Evolutionary conservation across 2,797 vertebrate species (phyloP).

Genomic region (Oryzias dopingdopingensis): DNA sequence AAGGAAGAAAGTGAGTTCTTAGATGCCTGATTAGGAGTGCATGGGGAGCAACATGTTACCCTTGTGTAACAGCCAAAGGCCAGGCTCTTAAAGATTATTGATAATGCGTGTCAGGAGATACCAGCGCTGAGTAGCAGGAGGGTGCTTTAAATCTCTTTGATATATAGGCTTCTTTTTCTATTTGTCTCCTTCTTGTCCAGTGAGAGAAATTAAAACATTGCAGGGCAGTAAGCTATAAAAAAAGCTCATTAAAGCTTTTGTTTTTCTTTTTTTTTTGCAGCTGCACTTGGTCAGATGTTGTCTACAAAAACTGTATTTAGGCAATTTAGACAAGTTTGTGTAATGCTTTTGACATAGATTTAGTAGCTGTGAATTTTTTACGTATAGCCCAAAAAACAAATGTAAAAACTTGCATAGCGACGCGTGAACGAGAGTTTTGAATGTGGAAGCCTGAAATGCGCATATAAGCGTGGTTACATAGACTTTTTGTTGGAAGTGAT

Average conservation of each 20-base stretch:
- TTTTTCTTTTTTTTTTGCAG: slow-evolving; percentile 2
- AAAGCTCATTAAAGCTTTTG: slow-evolving; percentile 1
- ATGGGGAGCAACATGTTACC: slow-evolving; percentile 42
- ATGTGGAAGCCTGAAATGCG: too few species aligned
- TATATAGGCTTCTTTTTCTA: slow-evolving; percentile 42
- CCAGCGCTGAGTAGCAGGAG: slow-evolving; percentile 43
- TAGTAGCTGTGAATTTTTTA: too few species aligned
- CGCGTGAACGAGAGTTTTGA: too few species aligned
- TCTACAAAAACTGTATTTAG: slow-evolving; percentile 1
- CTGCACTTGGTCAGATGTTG: neutral
- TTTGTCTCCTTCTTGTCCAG: slow-evolving; percentile 16
- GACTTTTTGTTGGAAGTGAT: too few species aligned
- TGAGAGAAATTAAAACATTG: slow-evolving; percentile 38
- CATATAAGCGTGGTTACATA: too few species aligned
- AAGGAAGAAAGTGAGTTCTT: slow-evolving; percentile 21
- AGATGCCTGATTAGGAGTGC: slow-evolving; percentile 25
- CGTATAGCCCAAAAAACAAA: too few species aligned
- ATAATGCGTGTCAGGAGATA: slow-evolving; percentile 59
- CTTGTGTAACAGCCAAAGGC: slow-evolving; percentile 51
- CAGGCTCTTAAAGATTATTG: slow-evolving; percentile 61
- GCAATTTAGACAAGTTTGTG: slow-evolving; percentile 10
- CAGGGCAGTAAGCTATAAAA: neutral
- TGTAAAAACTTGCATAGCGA: too few species aligned
- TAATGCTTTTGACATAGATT: neutral
- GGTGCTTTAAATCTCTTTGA: slow-evolving; percentile 62